phyloP scores from a whole-genome alignment of 2,797 vertebrate genomes.

The Capromys pilorides region DNA sequence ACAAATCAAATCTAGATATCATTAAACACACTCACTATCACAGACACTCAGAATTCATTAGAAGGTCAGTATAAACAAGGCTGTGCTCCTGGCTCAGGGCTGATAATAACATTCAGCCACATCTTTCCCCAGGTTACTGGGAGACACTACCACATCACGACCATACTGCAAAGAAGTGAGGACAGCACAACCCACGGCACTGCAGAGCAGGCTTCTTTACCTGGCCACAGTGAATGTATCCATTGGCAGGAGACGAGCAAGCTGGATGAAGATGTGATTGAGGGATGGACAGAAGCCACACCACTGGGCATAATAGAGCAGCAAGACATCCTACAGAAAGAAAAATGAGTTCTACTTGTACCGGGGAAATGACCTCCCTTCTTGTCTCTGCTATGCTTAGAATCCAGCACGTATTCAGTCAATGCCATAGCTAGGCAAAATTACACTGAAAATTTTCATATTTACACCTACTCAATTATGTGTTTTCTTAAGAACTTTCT shows the following conservation, averaged over 20 bases:
- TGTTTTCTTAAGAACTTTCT: not conserved
- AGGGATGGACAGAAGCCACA: constrained; percentile 90
- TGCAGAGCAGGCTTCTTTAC: constrained; percentile 82
- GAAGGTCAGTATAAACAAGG: not conserved
- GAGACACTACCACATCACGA: not conserved
- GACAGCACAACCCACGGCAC: not conserved
- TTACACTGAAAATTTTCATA: not conserved
- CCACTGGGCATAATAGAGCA: constrained; percentile 90
- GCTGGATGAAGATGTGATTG: constrained; percentile 90
- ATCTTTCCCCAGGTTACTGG: not conserved
- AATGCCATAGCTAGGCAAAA: not conserved
- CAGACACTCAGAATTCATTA: not conserved
- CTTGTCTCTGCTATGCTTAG: not conserved
- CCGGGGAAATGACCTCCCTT: not conserved
- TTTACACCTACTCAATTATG: not conserved
- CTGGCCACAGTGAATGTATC: constrained; percentile 92
- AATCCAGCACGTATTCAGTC: not conserved
- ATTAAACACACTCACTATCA: not conserved
- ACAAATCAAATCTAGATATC: constrained; percentile 41
- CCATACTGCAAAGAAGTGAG: not conserved
- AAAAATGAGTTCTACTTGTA: not conserved
- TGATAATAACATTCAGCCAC: not conserved
- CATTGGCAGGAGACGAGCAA: constrained; percentile 91
- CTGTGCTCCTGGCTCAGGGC: not conserved
- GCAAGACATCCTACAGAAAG: constrained; percentile 91